Conservation (phyloP, 2,113 vertebrate genomes). For the Peromyscus maniculatus region DNA sequence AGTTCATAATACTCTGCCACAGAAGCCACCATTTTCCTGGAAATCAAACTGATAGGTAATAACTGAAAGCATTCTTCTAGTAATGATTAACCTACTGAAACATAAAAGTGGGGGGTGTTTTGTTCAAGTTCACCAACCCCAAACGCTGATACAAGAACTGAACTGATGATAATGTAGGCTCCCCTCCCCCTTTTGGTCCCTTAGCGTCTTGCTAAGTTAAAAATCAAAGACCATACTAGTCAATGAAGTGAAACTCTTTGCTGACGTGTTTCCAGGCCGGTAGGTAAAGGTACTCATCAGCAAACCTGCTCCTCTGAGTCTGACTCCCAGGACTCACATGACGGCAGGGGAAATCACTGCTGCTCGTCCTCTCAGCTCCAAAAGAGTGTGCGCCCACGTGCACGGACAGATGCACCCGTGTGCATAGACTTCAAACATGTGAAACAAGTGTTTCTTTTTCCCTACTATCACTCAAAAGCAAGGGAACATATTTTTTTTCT, state of each 20-base stretch:
- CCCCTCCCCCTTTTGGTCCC: not conserved
- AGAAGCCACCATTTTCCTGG: not conserved
- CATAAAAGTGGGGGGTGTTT: slow-evolving; percentile 28
- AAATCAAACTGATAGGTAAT: slow-evolving; percentile 9
- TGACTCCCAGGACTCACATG: not conserved
- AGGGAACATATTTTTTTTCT: slow-evolving; percentile 12
- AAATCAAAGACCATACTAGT: slow-evolving; percentile 19
- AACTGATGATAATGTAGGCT: not conserved
- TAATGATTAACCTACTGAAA: slow-evolving; percentile 30
- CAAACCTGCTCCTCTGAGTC: too few relatives aligned
- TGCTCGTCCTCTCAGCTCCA: not conserved
- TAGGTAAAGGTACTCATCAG: not conserved
- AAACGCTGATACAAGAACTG: not conserved
- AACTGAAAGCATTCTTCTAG: slow-evolving; percentile 12
- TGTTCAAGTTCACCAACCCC: not conserved
- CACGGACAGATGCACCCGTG: not conserved
- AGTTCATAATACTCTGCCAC: slow-evolving; percentile 9
- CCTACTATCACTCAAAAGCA: slow-evolving; percentile 28
- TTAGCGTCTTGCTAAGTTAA: not conserved
- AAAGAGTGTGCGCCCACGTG: not conserved
- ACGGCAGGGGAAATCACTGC: not conserved
- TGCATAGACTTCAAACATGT: not conserved
- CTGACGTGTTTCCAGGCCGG: not conserved
- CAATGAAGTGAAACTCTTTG: slow-evolving; percentile 16
- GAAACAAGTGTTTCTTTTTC: not conserved